Percentiles rank a stretch among this genome's conserved stretches.
Conservation (phyloP, 2,888 invertebrate genomes). For the Sphinx pinastri region DNA sequence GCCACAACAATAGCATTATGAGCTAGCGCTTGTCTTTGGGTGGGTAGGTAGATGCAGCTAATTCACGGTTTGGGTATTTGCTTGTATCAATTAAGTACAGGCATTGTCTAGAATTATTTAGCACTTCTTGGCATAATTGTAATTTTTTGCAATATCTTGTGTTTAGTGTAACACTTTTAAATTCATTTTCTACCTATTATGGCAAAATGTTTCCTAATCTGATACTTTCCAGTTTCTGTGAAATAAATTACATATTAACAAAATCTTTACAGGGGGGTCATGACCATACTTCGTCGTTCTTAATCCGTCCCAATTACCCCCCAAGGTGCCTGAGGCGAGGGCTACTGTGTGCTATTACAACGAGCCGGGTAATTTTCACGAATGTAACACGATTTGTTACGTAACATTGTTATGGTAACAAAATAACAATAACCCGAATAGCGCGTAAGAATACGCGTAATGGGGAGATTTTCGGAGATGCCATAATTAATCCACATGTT, state of each 20-base stretch:
- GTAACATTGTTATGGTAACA: conserved; percentile 41
- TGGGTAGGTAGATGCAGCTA: too few relatives aligned
- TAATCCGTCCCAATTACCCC: conserved; percentile 45
- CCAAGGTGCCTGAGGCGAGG: conserved; percentile 51
- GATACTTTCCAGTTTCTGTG: neutral
- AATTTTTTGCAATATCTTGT: too few relatives aligned
- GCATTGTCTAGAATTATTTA: too few relatives aligned
- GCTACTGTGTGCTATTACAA: conserved; percentile 57
- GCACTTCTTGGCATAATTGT: too few relatives aligned
- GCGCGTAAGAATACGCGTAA: conserved; percentile 10
- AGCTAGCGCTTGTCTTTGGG: too few relatives aligned
- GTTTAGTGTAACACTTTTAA: too few relatives aligned
- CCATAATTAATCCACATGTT: conserved; percentile 48
- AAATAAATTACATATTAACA: conserved; percentile 1
- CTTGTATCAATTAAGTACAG: too few relatives aligned
- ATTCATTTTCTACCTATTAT: neutral
- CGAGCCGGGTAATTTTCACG: conserved; percentile 46
- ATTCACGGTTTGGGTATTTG: neutral
- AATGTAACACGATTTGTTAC: conserved; percentile 59
- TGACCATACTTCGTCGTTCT: conserved; percentile 18
- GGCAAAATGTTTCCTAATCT: neutral
- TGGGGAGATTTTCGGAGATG: conserved; percentile 38
- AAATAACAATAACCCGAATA: conserved; percentile 9
- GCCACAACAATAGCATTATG: neutral
- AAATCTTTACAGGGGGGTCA: neutral